Base-by-base conservation (phyloP, 2,888 invertebrate genomes). In the Drosophila birchii region DNA sequence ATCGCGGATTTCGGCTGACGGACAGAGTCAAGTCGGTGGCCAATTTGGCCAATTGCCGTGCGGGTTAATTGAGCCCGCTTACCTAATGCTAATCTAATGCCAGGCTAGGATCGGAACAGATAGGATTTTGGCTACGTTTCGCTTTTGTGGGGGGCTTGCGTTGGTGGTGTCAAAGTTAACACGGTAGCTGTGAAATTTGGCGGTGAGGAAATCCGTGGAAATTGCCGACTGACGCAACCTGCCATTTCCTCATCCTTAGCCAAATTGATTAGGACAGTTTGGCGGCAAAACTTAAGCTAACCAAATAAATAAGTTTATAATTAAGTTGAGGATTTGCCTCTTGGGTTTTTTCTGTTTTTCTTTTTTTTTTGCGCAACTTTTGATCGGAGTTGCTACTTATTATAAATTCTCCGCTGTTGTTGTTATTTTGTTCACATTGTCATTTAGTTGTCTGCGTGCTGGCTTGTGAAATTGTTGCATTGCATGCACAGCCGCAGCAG, bases 381-480 rank as follows among this genome's bases (percentile, higher is more conserved):
- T 41, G 75, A 51, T 56, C 72, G 55, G 43, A 44, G 64, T 57
- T 53, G 55, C 69, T 78, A 81, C 81, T 81, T 82, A 82, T 81
- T 82, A 82, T 86, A 82, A 83, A 83, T 79, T 77, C 86, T 74
- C 39, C 59, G 68, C 23, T 73, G 54, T 20, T 51, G 54, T 55
- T 66, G 69, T 44, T 81, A 71, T 60, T 78, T 73, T 88, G 80
- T 84, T 80, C 83, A 88, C 88, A 88, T 86, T 88, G 88, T 88
- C 88, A 85, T 88, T 85, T 85, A 76, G 79, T 80, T 85, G 86
- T 86, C 86, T 86, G 88, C 84, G 84, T 87, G 87, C 61, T 73
- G 87, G 87, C 84, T 87, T 87, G 88, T 81, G 87, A 89, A 87
- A 87, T 87, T 86, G 84, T 87, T 87, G 88, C 89, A 87, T 88